These are phyloP conservation scores for Austrolebias charrua DNA, from an alignment of 2,797 vertebrate genomes.

Conservation along the genomic window DNA sequence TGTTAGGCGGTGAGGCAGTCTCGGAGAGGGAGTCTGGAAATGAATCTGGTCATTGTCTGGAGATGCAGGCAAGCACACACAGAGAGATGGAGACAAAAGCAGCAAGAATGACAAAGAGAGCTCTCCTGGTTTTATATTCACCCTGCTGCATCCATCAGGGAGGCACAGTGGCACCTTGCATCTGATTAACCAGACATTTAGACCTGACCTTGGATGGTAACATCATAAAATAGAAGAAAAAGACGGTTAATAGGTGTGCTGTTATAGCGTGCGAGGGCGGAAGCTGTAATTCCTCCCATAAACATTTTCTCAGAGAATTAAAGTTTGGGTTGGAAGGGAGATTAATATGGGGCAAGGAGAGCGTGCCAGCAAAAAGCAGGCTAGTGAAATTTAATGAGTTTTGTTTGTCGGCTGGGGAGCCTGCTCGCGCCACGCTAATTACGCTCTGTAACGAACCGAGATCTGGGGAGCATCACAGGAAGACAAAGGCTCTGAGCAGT, in stretches of 20 bases:
- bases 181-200: slow-evolving; percentile 66
- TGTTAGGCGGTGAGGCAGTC: slow-evolving; percentile 60
- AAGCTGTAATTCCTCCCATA: slow-evolving; percentile 59
- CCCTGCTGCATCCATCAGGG: slow-evolving; percentile 56
- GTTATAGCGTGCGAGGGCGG: slow-evolving; percentile 53
- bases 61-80: slow-evolving; percentile 38
- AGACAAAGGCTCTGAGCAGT: slow-evolving; percentile 69
- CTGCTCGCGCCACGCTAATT: slow-evolving; percentile 71
- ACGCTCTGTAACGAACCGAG: slow-evolving; percentile 71
- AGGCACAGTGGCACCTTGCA: slow-evolving; percentile 53
- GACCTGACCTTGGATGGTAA: slow-evolving; percentile 64
- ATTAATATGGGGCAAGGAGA: slow-evolving; percentile 72
- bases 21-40: slow-evolving; percentile 59
- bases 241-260: slow-evolving; percentile 37
- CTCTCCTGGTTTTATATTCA: slow-evolving; percentile 42
- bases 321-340: slow-evolving; percentile 67
- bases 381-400: slow-evolving; percentile 79
- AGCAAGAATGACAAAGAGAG: slow-evolving; percentile 27
- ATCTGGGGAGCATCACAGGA: slow-evolving; percentile 66
- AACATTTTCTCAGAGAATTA: slow-evolving; percentile 74
- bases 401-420: slow-evolving; percentile 71
- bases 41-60: slow-evolving; percentile 69
- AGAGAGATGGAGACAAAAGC: slow-evolving; percentile 30
- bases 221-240: slow-evolving; percentile 29
- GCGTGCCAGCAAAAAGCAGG: slow-evolving; percentile 62